phyloP scores from a whole-genome alignment of 2,113 vertebrate species.

The Phoxinus phoxinus region DNA sequence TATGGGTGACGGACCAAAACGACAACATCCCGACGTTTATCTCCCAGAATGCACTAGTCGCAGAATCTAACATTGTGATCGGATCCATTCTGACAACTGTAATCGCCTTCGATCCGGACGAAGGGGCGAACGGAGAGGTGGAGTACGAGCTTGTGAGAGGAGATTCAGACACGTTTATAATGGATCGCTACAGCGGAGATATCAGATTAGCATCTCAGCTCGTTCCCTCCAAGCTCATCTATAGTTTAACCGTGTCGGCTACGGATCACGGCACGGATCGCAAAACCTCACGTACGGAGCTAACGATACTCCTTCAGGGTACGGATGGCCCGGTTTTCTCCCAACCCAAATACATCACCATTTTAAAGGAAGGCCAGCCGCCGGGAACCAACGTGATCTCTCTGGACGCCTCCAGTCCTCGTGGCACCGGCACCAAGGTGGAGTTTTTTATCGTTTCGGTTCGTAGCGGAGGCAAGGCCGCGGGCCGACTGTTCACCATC shows the following conservation, averaged over 20 bases:
- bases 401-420: conserved; percentile 86
- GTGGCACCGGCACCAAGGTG: conserved; percentile 83
- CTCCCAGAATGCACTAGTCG: conserved; percentile 90
- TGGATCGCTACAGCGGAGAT: conserved; percentile 95
- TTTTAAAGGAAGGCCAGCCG: conserved; percentile 93
- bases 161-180: conserved; percentile 89
- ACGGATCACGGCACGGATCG: conserved; percentile 89
- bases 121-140: conserved; percentile 93
- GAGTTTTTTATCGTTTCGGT: conserved; percentile 96
- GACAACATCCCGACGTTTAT: conserved; percentile 92
- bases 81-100: conserved; percentile 92
- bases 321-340: conserved; percentile 91
- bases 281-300: conserved; percentile 86
- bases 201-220: conserved; percentile 88
- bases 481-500: conserved; percentile 92
- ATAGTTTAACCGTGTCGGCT: conserved; percentile 90
- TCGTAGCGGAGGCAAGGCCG: conserved; percentile 83
- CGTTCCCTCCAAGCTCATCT: conserved; percentile 86
- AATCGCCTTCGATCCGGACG: conserved; percentile 91
- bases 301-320: conserved; percentile 92
- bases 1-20: conserved; percentile 93
- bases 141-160: conserved; percentile 93
- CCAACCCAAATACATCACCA: conserved; percentile 95
- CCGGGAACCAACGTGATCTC: conserved; percentile 93
- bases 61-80: conserved; percentile 87